These are phyloP conservation scores for Liasis olivaceus DNA, from an alignment of 2,797 vertebrate species.

Conservation along the genomic window DNA sequence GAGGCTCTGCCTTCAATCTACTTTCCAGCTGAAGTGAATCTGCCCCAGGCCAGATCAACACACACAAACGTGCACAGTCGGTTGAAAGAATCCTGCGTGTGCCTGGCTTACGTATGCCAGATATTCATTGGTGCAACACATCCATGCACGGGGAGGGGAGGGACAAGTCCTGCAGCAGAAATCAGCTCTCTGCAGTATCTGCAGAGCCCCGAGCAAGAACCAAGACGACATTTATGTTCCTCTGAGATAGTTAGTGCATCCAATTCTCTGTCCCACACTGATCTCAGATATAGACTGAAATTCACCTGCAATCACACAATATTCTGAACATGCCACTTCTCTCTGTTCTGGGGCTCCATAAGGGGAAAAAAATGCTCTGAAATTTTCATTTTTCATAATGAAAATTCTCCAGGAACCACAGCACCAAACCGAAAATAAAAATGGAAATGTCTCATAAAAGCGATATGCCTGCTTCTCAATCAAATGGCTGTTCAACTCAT, in stretches of 20 bases:
- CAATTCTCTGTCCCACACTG: no score
- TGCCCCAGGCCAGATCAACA: not conserved
- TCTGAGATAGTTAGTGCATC: not conserved
- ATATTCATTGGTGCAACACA: not conserved
- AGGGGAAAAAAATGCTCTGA: not conserved
- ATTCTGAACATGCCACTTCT: not conserved
- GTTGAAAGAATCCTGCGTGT: not conserved
- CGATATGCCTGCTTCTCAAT: not conserved
- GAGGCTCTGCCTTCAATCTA: not conserved
- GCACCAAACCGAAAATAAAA: not conserved
- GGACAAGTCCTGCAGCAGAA: not conserved
- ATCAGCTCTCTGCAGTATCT: not conserved
- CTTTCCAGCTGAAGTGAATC: not conserved
- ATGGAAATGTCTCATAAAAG: no score
- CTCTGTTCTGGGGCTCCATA: no score
- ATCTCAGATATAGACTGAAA: not conserved
- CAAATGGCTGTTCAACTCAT: not conserved
- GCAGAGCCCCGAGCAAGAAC: not conserved
- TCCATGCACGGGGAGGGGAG: not conserved
- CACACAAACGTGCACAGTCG: not conserved
- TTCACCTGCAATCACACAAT: not conserved
- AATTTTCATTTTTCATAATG: not conserved
- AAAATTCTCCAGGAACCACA: not conserved
- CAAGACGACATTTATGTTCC: not conserved
- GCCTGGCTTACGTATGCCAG: no score